Evolutionary conservation across 1,140 invertebrate genomes (phyloP), one percentile per base, ranked within the genome.

Genomic region (Zaprionus ghesquierei): DNA sequence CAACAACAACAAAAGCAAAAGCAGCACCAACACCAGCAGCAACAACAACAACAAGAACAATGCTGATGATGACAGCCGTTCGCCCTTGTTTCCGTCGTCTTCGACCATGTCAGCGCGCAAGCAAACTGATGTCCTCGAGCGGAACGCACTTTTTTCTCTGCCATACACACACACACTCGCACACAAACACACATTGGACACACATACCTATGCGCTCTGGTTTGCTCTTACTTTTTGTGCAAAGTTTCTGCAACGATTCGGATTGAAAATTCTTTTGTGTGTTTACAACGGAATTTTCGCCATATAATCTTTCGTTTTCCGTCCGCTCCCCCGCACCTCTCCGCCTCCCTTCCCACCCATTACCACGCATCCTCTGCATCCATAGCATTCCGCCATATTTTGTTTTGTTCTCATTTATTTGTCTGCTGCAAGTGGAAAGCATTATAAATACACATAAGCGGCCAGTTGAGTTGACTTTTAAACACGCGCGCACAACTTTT

Each of bases 221-320:
- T 70, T 54, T 75, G 23, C 44, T 46, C 69, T 55, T 38, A 54
- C 62, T 70, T 56, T 69, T 85, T 79, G 62, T 41, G 62, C 25
- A 82, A 86, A 82, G 65, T 86, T 86, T 87, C 49, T 73, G 75
- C 82, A 82, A 77, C 71, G 75, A 77, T 86, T 86, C 72, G 82
- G 79, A 79, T 87, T 82, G 82, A 87, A n/a, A 87, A 86, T 82
- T 82, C 82, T 87, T 86, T 86, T 86, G 84, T 87, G 84, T 87
- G 69, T 87, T 86, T 87, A 82, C 82, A 87, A 64, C 65, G 72
- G 69, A 76, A 87, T 86, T 87, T 60, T 50, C 60, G 64, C 27
- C 63, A 60, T 72, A 53, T 71, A 65, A 60, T 58, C 15, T 44
- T 69, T 65, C 46, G 55, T 61, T 63, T 81, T 53, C 35, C 25